Evolutionary conservation across 23 tunicate genomes (phyloP).

Genomic region (Trididemnum miniatum): DNA sequence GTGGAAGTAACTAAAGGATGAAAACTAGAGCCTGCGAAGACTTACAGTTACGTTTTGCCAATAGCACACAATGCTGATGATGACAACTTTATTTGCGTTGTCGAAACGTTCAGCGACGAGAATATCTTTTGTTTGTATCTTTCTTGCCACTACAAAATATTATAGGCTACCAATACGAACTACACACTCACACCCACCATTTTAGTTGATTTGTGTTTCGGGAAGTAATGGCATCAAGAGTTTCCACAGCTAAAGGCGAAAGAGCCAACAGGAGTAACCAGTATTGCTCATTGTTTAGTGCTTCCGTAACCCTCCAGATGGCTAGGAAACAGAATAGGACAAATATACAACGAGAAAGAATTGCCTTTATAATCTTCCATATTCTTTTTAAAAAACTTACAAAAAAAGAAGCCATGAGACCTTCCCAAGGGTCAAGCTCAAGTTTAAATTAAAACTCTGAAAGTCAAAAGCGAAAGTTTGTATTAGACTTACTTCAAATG

Average conservation of each 20-base stretch:
- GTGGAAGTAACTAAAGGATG: too few species aligned
- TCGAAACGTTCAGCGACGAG: too few species aligned
- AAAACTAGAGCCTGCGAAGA: too few species aligned
- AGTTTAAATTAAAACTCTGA: too few species aligned
- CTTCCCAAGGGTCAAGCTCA: neutral
- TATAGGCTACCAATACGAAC: too few species aligned
- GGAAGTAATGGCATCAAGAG: conserved; percentile 39
- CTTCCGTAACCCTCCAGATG: conserved; percentile 76
- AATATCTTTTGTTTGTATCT: too few species aligned
- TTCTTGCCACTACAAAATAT: too few species aligned
- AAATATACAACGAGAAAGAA: conserved; percentile 65
- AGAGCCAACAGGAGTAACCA: conserved; percentile 73
- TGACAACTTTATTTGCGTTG: too few species aligned
- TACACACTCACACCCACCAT: conserved; percentile 83
- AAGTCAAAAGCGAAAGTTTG: too few species aligned
- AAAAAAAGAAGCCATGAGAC: neutral
- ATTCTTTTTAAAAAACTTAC: conserved; percentile 11
- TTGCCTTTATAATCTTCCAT: conserved; percentile 52
- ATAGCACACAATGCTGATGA: too few species aligned
- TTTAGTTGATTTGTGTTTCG: conserved; percentile 53
- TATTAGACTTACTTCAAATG: too few species aligned
- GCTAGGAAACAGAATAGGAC: conserved; percentile 55
- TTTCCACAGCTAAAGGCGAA: conserved; percentile 55
- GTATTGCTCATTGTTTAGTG: conserved; percentile 34
- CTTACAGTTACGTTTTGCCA: too few species aligned